Base-by-base conservation (phyloP, 2,113 vertebrate species). In the Paratilapia polleni region DNA sequence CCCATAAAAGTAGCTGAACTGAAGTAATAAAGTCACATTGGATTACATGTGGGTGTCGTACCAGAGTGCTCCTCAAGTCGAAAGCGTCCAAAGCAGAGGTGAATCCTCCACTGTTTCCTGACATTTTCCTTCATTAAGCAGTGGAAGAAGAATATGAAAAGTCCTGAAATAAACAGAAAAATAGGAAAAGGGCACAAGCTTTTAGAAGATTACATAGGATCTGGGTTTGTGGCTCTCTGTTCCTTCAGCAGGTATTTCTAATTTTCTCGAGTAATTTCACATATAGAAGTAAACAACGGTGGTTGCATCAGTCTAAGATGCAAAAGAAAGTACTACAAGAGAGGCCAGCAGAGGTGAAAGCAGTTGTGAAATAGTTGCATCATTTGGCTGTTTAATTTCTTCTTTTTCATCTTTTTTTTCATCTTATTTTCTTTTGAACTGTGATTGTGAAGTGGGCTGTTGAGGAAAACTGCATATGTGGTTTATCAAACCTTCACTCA, bases 61-160 rank as follows among this genome's bases (percentile, higher is more conserved):
- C 98, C 97, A 73, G 96, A 97, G 81, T 93, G 88, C 47, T 97
- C 95, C 31, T 93, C 95, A 64, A 95, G 95, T 38, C 8, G 64
- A 77, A 96, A 95, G 78, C 92, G 94, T 28, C 96, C 95, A 11
- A 96, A 96, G 80, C 96, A 97, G 24, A 99, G 94, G 56, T 97
- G 94, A 43, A 92, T 86, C 85, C 91, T 94, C 96, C 97, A 98
- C 80, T 98, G 97, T 73, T 96, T 97, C 57, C 93, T 85, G 20
- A 97, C 97, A 2, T 95, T 97, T 47, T 98, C 97, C 90, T 98
- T 99, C 96, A 97, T 96, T 60, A 97, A 87, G 73, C 97, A 99
- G 94, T 98, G 97, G 88, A 98, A 98, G 75, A 98, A 43, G 78
- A 98, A 99, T 89, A 98, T 96, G 77, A 98, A 96, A 89, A 98